These are phyloP conservation scores for Calliopsis andreniformis DNA, from an alignment of 1,140 invertebrate species.

Conservation along the genomic window DNA sequence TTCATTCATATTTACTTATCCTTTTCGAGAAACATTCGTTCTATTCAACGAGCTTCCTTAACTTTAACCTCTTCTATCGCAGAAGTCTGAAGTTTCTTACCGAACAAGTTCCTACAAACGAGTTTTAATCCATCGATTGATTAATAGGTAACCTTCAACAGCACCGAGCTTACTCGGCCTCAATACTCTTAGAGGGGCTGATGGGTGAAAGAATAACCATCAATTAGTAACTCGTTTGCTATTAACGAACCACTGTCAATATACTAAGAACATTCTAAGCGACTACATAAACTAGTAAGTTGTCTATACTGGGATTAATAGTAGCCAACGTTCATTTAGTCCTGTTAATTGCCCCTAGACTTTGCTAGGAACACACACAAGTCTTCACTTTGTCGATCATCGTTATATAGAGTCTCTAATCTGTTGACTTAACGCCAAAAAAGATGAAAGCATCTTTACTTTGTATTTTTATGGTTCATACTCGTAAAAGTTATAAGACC, in stretches of 20 bases:
- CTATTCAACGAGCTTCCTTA: no score
- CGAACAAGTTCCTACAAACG: no score
- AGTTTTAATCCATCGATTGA: background rate
- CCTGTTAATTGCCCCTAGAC: constrained; percentile 12
- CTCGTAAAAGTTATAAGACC: no score
- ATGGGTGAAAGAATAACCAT: background rate
- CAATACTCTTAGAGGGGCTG: background rate
- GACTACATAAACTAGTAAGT: background rate
- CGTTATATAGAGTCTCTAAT: background rate
- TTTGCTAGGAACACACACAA: constrained; percentile 2
- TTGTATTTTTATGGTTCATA: background rate
- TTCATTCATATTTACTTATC: no score
- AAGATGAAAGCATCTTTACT: background rate
- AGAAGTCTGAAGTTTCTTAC: no score
- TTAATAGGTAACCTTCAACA: background rate
- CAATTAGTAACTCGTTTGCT: constrained; percentile 6
- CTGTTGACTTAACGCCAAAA: background rate
- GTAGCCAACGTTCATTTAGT: background rate
- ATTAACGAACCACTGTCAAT: constrained; percentile 17
- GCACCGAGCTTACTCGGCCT: background rate
- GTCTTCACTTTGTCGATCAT: background rate
- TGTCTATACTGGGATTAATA: constrained; percentile 36
- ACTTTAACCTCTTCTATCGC: no score
- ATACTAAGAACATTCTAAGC: background rate
- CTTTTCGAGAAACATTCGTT: no score